A percentile compares a stretch with the other conserved stretches of the same genome.
Evolutionary conservation across 2,888 invertebrate genomes (phyloP).

Genomic region (Cheilosia urbana): DNA sequence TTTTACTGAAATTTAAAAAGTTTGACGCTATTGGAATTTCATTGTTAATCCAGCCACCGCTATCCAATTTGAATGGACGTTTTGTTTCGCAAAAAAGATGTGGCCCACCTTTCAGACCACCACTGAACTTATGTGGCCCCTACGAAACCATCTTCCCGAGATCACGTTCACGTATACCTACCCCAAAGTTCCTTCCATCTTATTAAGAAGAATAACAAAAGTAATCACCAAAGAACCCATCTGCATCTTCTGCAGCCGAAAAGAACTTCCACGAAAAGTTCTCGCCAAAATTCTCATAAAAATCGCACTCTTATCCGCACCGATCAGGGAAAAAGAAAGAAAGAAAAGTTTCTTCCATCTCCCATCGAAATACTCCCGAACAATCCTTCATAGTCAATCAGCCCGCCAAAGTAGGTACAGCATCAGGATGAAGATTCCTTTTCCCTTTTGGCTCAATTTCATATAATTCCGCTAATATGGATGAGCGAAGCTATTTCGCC

Average conservation of each 20-base stretch:
- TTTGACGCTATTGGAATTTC: too few species aligned
- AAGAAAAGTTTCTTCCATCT: constrained; percentile 38
- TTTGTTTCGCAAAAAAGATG: too few species aligned
- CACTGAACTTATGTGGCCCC: background rate
- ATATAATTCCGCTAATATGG: constrained; percentile 70
- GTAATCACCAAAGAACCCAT: constrained; percentile 65
- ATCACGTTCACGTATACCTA: background rate
- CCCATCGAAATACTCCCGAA: constrained; percentile 36
- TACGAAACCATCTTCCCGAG: background rate
- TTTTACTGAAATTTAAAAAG: too few species aligned
- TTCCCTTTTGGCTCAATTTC: constrained; percentile 55
- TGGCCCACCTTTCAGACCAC: too few species aligned
- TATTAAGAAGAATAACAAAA: constrained; percentile 52
- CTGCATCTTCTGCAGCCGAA: constrained; percentile 52
- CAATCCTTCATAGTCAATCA: constrained; percentile 74
- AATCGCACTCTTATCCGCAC: constrained; percentile 42
- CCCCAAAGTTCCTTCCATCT: background rate
- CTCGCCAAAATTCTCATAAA: constrained; percentile 61
- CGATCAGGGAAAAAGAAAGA: constrained; percentile 5
- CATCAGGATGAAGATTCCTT: constrained; percentile 9
- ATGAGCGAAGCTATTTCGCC: constrained; percentile 50
- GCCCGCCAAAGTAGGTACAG: constrained; percentile 17
- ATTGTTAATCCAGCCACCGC: too few species aligned
- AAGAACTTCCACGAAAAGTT: constrained; percentile 51
- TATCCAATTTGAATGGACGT: too few species aligned